phyloP scores from a whole-genome alignment of 1,140 invertebrate genomes.

The Papilio polyxenes region DNA sequence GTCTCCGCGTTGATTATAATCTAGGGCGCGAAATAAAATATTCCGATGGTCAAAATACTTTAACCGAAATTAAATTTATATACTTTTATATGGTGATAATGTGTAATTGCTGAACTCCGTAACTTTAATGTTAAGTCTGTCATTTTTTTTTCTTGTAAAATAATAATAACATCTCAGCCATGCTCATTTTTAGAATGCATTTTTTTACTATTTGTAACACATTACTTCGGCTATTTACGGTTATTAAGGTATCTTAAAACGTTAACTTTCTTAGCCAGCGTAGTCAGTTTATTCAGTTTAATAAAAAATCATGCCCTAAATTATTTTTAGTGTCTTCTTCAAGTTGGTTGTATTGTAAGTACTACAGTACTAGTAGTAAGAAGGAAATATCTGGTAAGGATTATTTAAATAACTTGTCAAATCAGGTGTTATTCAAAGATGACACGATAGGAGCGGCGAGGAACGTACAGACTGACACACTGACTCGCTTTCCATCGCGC shows the following conservation, averaged over 20 bases:
- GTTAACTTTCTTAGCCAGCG: background rate
- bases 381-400: slow-evolving; percentile 2
- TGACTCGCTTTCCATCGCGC: slow-evolving; percentile 73
- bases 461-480: slow-evolving; percentile 65
- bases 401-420: slow-evolving; percentile 44
- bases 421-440: slow-evolving; percentile 59
- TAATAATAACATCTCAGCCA: too few species aligned
- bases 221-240: too few species aligned
- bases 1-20: background rate
- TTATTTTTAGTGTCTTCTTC: background rate
- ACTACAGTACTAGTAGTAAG: too few species aligned
- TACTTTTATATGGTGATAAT: slow-evolving; percentile 4
- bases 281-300: background rate
- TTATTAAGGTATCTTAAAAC: too few species aligned
- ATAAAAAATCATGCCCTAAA: background rate
- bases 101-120: background rate
- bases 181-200: too few species aligned
- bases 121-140: too few species aligned
- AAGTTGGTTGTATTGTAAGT: background rate
- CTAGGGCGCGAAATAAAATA: background rate
- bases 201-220: too few species aligned
- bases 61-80: background rate
- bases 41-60: slow-evolving; percentile 10
- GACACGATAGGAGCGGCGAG: slow-evolving; percentile 50
- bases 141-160: too few species aligned